A percentile compares a stretch with the other conserved stretches of the same genome.
Conservation (phyloP, 1,140 invertebrate genomes). For the Drosophila quadrilineata region DNA sequence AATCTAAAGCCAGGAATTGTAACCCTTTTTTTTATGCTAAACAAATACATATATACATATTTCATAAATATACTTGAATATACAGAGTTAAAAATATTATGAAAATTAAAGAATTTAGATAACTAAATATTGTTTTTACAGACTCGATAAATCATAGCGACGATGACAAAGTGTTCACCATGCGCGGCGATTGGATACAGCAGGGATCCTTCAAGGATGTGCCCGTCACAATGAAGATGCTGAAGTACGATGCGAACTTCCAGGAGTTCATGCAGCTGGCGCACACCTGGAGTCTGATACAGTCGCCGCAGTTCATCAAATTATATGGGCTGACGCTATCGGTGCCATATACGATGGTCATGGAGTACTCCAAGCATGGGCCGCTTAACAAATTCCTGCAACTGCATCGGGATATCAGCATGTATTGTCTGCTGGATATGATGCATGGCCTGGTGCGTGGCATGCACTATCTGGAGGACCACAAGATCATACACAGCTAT, state of each 20-base stretch:
- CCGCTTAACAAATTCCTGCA: slow-evolving; percentile 89
- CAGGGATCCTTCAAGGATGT: slow-evolving; percentile 86
- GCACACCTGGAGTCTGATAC: slow-evolving; percentile 88
- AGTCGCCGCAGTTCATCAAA: slow-evolving; percentile 87
- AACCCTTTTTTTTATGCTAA: no score
- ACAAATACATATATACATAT: background rate
- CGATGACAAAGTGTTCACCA: slow-evolving; percentile 84
- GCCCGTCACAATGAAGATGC: slow-evolving; percentile 88
- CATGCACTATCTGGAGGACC: slow-evolving; percentile 85
- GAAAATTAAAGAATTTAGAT: background rate
- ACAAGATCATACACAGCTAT: slow-evolving; percentile 91
- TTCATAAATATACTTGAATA: background rate
- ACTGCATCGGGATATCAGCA: slow-evolving; percentile 83
- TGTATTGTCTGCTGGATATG: slow-evolving; percentile 90
- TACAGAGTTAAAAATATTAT: no score
- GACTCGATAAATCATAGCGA: slow-evolving; percentile 84
- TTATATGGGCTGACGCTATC: slow-evolving; percentile 89
- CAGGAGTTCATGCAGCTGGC: slow-evolving; percentile 90
- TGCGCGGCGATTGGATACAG: slow-evolving; percentile 86
- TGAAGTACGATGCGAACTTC: slow-evolving; percentile 85
- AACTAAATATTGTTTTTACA: slow-evolving; percentile 46
- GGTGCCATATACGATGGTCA: slow-evolving; percentile 88
- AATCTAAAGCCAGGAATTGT: background rate
- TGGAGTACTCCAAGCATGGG: slow-evolving; percentile 90
- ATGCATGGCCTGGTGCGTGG: slow-evolving; percentile 89